These are phyloP conservation scores for Tigriopus californicus DNA, from an alignment of 2,888 invertebrate genomes.

Conservation along the genomic window DNA sequence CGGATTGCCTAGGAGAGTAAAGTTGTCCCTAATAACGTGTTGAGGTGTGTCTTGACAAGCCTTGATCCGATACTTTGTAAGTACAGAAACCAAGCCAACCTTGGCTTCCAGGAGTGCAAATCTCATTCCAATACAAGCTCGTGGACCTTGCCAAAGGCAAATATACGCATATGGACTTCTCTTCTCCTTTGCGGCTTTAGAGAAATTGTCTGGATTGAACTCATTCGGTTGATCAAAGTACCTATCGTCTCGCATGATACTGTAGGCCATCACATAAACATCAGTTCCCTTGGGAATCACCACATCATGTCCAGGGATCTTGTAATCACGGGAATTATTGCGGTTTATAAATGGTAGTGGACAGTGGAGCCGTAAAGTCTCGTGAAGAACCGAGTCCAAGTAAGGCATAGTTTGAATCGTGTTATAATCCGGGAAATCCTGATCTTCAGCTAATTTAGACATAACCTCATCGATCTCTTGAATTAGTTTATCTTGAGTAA, in stretches of 20 bases:
- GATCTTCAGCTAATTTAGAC: not conserved
- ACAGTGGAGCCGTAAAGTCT: not conserved
- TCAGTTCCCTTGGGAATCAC: not conserved
- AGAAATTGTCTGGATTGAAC: constrained; percentile 10
- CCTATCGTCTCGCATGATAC: not conserved
- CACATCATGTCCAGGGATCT: not conserved
- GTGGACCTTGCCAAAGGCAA: not conserved
- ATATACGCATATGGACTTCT: not conserved
- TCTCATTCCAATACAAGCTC: constrained; percentile 1
- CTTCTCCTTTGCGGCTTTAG: not conserved
- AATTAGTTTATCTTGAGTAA: not conserved
- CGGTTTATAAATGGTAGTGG: not conserved
- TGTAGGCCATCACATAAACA: not conserved
- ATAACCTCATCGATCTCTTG: not conserved
- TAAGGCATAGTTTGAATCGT: not conserved
- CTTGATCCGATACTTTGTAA: too few relatives aligned
- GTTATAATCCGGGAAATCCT: not conserved
- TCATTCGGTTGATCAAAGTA: not conserved
- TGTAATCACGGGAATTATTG: not conserved
- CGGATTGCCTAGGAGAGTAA: too few relatives aligned
- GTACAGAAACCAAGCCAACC: not conserved
- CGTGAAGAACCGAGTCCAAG: not conserved
- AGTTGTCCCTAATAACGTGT: too few relatives aligned
- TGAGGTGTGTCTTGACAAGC: too few relatives aligned
- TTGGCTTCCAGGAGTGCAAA: constrained; percentile 1